Base-by-base conservation (phyloP, 2,113 vertebrate genomes). In the Mugil cephalus region DNA sequence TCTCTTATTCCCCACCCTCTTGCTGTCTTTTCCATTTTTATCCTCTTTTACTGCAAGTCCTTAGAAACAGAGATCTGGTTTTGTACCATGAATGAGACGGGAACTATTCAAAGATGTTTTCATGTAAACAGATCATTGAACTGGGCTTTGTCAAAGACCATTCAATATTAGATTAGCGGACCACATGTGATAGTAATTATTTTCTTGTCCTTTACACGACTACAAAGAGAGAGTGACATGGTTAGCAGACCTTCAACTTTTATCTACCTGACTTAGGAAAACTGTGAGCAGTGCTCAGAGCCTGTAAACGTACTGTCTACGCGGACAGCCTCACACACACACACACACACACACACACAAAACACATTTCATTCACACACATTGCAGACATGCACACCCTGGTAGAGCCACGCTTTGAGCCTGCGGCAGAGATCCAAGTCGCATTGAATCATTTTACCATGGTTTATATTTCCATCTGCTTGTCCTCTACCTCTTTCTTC, bases 61-160 rank as follows among this genome's bases (percentile, higher is more conserved):
- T 85, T 91, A 84, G 87, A 91, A 90, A 92, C 90, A 88, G 87
- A 85, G 71, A 81, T 80, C 84, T 87, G 56, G 6, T 83, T 82
- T 77, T 79, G 45, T 78, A 51, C 54, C 38, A 46, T 65, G 80
- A 84, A 79, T 75, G 54, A 78, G 64, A 85, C 15, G 59, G 38
- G 73, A 48, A 58, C 70, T 48, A 63, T 62, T 69, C 35, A 0
- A 24, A 63, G 39, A 40, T 60, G 11, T 68, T 78, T 72, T 73
- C 56, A 70, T 70, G 24, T 56, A 76, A 69, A 46, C 30, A 62
- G 69, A 63, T 60, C 59, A 52, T 62, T 46, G n/a, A 68, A 54
- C 45, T 69, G 42, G 73, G 74, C 47, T 69, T 43, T n/a, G 58
- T 76, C 54, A 69, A 70, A 81, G 54, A 68, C 19, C 67, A 70